Evolutionary conservation across 2,113 vertebrate genomes (phyloP).

Genomic region (Gavia stellata): DNA sequence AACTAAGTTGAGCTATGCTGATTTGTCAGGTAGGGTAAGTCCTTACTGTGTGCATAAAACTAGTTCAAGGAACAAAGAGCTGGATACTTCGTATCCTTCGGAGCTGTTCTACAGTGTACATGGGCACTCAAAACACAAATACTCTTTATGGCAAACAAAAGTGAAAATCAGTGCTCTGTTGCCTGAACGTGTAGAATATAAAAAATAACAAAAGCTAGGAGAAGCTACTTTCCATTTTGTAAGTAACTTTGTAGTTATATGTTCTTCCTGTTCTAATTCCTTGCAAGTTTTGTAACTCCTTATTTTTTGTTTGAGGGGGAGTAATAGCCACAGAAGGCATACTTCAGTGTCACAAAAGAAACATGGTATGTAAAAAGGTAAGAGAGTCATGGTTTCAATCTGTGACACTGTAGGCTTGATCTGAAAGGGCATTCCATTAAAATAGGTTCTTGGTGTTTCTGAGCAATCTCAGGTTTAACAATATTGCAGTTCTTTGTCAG

Average conservation of each 20-base stretch:
- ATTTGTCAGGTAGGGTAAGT: not conserved
- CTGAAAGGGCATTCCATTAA: not conserved
- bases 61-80: not conserved
- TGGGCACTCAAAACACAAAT: not conserved
- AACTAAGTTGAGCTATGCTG: not conserved
- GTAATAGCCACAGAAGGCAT: not conserved
- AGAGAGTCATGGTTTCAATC: not conserved
- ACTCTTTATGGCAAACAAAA: not conserved
- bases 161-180: not conserved
- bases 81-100: not conserved
- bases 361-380: not conserved
- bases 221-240: not conserved
- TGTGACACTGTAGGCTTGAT: not conserved
- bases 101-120: not conserved
- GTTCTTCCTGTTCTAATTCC: not conserved
- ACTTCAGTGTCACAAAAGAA: not conserved
- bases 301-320: not conserved
- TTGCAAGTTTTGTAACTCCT: not conserved
- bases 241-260: not conserved
- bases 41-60: not conserved
- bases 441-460: not conserved
- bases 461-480: not conserved
- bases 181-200: not conserved
- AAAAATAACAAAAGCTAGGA: not conserved
- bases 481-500: not conserved